A percentile compares a stretch with the other conserved stretches of the same genome.
Evolutionary conservation across 1,140 invertebrate species (phyloP).

Genomic region (Nomia melanderi): DNA sequence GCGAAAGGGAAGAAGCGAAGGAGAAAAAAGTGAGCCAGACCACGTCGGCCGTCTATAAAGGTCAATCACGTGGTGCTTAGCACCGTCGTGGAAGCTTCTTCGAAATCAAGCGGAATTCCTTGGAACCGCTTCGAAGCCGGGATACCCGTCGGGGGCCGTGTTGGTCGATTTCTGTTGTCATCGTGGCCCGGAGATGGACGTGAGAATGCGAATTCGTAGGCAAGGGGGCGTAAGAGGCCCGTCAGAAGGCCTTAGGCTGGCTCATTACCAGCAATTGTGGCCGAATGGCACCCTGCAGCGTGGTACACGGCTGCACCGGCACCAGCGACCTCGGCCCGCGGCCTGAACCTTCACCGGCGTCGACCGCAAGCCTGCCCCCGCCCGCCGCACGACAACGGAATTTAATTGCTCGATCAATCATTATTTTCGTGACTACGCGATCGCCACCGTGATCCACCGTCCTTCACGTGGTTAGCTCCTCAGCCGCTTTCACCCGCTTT

Average conservation of each 20-base stretch:
- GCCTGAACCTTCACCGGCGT: slow-evolving; percentile 44
- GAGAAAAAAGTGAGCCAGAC: neutral
- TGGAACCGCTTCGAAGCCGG: slow-evolving; percentile 31
- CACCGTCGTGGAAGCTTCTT: slow-evolving; percentile 40
- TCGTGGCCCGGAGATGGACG: slow-evolving; percentile 57
- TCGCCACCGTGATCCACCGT: slow-evolving; percentile 50
- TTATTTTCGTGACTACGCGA: slow-evolving; percentile 70
- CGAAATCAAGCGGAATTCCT: slow-evolving; percentile 57
- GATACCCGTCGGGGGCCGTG: slow-evolving; percentile 45
- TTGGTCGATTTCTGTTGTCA: slow-evolving; percentile 65
- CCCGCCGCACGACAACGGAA: slow-evolving; percentile 75
- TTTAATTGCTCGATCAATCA: slow-evolving; percentile 81
- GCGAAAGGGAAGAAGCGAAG: neutral
- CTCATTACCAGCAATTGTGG: slow-evolving; percentile 80
- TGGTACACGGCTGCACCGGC: slow-evolving; percentile 63
- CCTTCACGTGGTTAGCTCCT: slow-evolving; percentile 1
- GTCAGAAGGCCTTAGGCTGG: slow-evolving; percentile 70
- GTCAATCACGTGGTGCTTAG: slow-evolving; percentile 30
- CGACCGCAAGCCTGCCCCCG: slow-evolving; percentile 53
- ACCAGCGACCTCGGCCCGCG: slow-evolving; percentile 53
- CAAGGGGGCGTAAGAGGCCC: slow-evolving; percentile 63
- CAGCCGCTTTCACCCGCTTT: neutral
- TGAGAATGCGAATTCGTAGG: slow-evolving; percentile 72
- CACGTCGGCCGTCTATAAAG: slow-evolving; percentile 1
- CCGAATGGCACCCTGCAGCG: slow-evolving; percentile 72